A percentile compares a stretch with the other conserved stretches of the same genome.
phyloP scores from a whole-genome alignment of 2,888 invertebrate species.

The Brachypterus glaber region DNA sequence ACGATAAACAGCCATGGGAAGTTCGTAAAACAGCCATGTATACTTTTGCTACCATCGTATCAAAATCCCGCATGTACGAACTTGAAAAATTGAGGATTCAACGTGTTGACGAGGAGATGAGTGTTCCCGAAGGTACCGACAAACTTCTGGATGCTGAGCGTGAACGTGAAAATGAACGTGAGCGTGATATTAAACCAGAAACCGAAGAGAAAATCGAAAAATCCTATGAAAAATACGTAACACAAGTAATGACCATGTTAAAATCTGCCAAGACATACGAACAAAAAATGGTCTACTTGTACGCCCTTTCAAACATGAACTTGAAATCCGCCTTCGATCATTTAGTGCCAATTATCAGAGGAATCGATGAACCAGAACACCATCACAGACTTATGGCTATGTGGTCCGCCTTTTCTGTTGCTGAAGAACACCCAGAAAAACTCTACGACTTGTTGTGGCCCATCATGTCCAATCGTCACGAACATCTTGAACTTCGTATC shows the following conservation, averaged over 20 bases:
- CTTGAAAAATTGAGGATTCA: neutral
- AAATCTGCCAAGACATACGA: conserved; percentile 28
- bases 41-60: conserved; percentile 40
- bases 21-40: conserved; percentile 38
- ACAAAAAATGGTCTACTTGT: conserved; percentile 38
- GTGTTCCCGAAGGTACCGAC: conserved; percentile 3
- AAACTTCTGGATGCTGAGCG: conserved; percentile 1
- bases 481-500: conserved; percentile 39
- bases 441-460: conserved; percentile 41
- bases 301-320: conserved; percentile 42
- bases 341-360: conserved; percentile 38
- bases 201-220: conserved; percentile 14
- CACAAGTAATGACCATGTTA: conserved; percentile 25
- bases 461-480: conserved; percentile 36
- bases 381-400: conserved; percentile 39
- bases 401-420: conserved; percentile 34
- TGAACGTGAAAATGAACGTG: neutral
- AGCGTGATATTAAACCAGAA: neutral
- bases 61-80: conserved; percentile 28
- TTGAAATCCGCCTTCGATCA: conserved; percentile 35
- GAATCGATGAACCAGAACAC: conserved; percentile 30
- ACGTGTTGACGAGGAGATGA: conserved; percentile 1
- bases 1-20: conserved; percentile 21
- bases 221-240: conserved; percentile 26
- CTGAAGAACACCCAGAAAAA: conserved; percentile 23